Evolutionary conservation across 2,888 invertebrate genomes (phyloP).

Genomic region (Drosophila siamana): DNA sequence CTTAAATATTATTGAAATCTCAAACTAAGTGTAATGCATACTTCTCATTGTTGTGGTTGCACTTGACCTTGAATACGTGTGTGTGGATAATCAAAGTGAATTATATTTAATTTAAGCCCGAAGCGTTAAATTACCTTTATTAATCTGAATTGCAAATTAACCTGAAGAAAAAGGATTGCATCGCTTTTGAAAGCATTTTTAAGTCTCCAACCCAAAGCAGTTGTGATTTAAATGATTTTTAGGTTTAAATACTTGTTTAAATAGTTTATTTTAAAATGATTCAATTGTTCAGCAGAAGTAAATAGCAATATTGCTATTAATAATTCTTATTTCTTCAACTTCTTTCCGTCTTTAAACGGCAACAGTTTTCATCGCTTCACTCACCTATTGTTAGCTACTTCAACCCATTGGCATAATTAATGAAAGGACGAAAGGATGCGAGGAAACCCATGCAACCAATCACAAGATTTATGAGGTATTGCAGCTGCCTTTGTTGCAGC

Average conservation of each 20-base stretch:
- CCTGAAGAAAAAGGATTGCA: too few species aligned
- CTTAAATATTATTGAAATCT: neutral
- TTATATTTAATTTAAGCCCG: too few species aligned
- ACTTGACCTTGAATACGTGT: neutral
- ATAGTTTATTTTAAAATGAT: too few species aligned
- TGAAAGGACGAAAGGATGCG: neutral
- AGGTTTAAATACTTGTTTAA: too few species aligned
- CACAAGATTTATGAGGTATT: constrained; percentile 22
- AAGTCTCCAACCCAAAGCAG: too few species aligned
- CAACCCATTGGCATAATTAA: constrained; percentile 19
- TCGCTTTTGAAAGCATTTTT: too few species aligned
- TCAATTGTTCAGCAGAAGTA: too few species aligned
- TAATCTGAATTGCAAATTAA: too few species aligned
- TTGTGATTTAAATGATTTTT: too few species aligned
- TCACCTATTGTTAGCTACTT: constrained; percentile 8
- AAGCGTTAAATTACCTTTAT: too few species aligned
- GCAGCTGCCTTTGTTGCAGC: constrained; percentile 1
- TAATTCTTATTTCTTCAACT: too few species aligned
- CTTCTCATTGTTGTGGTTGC: neutral
- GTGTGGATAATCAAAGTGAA: neutral
- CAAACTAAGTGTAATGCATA: neutral
- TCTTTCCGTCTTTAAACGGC: neutral
- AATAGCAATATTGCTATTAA: too few species aligned
- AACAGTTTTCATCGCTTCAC: neutral
- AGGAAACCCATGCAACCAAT: neutral